These are phyloP conservation scores for Eristalis arbustorum DNA, from an alignment of 2,888 invertebrate species.

Conservation along the genomic window DNA sequence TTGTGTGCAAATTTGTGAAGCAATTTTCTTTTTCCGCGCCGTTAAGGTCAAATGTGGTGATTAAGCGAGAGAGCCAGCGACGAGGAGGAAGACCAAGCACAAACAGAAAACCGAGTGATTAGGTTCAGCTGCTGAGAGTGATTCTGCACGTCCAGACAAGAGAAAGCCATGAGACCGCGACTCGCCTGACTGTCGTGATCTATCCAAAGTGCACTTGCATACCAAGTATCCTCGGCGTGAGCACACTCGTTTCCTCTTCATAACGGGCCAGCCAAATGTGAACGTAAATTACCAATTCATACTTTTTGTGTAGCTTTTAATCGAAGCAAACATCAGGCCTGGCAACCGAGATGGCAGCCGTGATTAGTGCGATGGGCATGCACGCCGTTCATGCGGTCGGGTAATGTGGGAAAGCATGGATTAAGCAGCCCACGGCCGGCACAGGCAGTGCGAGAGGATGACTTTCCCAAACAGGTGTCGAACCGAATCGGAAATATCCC, in stretches of 20 bases:
- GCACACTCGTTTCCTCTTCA: neutral
- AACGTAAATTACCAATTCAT: constrained; percentile 51
- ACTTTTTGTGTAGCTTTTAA: constrained; percentile 11
- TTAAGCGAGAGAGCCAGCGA: neutral
- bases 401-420: constrained; percentile 2
- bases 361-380: constrained; percentile 41
- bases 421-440: neutral
- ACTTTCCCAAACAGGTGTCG: neutral
- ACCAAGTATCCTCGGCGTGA: constrained; percentile 45
- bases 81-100: neutral
- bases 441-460: neutral
- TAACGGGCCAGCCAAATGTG: constrained; percentile 11
- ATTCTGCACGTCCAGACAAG: constrained; percentile 49
- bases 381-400: constrained; percentile 4
- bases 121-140: constrained; percentile 16
- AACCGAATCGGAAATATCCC: neutral
- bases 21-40: neutral
- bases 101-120: constrained; percentile 1
- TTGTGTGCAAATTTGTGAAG: neutral
- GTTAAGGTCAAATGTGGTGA: neutral
- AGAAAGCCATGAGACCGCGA: constrained; percentile 55
- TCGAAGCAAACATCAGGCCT: constrained; percentile 8
- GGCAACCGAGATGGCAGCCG: constrained; percentile 28
- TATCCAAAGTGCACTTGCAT: constrained; percentile 53
- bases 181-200: constrained; percentile 46